Conservation (phyloP, 2,888 invertebrate species). For the Pollenia griseotomentosa region DNA sequence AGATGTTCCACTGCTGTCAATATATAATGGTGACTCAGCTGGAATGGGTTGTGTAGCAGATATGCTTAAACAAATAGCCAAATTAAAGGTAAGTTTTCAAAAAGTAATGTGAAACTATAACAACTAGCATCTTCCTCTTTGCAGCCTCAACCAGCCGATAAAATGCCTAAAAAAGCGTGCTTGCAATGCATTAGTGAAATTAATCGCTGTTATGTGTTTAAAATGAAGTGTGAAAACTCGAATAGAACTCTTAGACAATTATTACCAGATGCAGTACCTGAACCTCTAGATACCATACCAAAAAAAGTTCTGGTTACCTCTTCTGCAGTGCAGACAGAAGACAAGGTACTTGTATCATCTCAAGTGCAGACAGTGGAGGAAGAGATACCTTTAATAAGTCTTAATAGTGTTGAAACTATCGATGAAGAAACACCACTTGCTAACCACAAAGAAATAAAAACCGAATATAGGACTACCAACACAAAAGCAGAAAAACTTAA, state of each 20-base stretch:
- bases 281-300: constrained; percentile 53
- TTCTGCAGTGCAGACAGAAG: constrained; percentile 74
- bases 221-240: constrained; percentile 83
- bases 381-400: constrained; percentile 8
- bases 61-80: constrained; percentile 80
- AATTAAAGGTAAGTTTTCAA: constrained; percentile 76
- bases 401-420: constrained; percentile 30
- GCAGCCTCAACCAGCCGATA: constrained; percentile 81
- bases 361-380: constrained; percentile 39
- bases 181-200: constrained; percentile 83
- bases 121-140: background rate
- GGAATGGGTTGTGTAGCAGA: constrained; percentile 79
- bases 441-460: constrained; percentile 57
- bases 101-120: background rate
- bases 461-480: constrained; percentile 56
- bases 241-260: constrained; percentile 81
- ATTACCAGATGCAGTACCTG: constrained; percentile 78
- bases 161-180: constrained; percentile 83
- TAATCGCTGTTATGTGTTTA: constrained; percentile 83
- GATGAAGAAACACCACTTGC: constrained; percentile 27
- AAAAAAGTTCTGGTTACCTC: constrained; percentile 36
- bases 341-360: constrained; percentile 31
- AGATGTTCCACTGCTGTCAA: constrained; percentile 80
- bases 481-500: background rate
- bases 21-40: constrained; percentile 79